phyloP scores from a whole-genome alignment of 2,113 vertebrate genomes.

The Orthonyx spaldingii region DNA sequence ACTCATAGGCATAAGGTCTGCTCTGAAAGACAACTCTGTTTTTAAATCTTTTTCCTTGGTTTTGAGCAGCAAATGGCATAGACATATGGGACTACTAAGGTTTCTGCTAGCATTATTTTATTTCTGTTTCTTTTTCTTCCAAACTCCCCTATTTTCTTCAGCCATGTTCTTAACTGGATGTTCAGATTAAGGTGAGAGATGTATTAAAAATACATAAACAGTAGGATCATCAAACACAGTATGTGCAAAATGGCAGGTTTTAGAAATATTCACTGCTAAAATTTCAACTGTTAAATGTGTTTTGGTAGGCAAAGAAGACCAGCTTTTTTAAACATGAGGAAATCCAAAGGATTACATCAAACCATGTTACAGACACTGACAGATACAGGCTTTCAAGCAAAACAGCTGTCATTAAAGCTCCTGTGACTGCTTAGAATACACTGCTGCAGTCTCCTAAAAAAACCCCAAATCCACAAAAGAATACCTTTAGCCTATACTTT shows the following conservation, averaged over 20 bases:
- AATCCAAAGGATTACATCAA: conserved; percentile 48
- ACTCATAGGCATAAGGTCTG: conserved; percentile 10
- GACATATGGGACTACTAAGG: neutral
- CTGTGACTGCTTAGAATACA: neutral
- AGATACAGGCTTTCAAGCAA: conserved; percentile 23
- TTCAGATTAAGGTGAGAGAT: neutral
- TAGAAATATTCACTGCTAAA: conserved; percentile 11
- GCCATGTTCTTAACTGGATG: neutral
- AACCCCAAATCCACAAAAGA: neutral
- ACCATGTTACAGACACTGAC: conserved; percentile 14
- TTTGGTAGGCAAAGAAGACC: neutral
- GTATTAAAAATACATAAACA: neutral
- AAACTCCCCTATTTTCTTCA: neutral
- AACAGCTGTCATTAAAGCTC: conserved; percentile 48
- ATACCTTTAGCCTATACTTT: neutral
- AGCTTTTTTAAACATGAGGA: conserved; percentile 21
- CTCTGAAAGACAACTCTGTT: neutral
- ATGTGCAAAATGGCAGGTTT: neutral
- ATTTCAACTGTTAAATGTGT: neutral
- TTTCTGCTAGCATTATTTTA: neutral
- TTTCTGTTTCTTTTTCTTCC: neutral
- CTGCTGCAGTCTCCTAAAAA: neutral
- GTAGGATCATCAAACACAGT: neutral
- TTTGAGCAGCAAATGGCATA: conserved; percentile 26
- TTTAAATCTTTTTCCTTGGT: neutral